Evolutionary conservation across 2,797 vertebrate genomes (phyloP).

Genomic region (Chelonia mydas): DNA sequence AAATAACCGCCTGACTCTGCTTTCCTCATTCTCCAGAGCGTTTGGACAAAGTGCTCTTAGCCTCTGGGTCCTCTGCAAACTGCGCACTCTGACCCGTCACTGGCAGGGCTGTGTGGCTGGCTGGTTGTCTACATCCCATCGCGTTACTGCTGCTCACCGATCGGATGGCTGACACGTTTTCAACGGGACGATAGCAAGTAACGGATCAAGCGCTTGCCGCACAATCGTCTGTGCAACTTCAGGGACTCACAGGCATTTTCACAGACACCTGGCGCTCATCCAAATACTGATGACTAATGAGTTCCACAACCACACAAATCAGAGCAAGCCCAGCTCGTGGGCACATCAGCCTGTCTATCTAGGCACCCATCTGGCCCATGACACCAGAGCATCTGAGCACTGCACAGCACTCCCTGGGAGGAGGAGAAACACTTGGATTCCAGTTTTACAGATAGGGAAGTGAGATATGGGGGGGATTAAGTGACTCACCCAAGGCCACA

Average conservation of each 20-base stretch:
- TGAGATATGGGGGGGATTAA: rapidly evolving
- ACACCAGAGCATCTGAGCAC: not conserved
- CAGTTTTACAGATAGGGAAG: rapidly evolving
- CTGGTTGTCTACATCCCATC: not conserved
- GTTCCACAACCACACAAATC: not conserved
- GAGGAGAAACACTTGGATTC: not conserved
- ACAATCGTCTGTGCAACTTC: not conserved
- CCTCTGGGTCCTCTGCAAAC: not conserved
- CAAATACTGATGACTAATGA: not conserved
- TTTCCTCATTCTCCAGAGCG: not conserved
- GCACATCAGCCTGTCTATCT: not conserved
- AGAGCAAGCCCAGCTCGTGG: not conserved
- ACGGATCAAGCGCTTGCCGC: not conserved
- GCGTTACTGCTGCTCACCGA: not conserved
- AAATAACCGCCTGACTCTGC: not conserved
- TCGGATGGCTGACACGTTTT: not conserved
- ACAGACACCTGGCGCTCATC: not conserved
- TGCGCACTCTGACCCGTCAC: not conserved
- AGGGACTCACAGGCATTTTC: not conserved
- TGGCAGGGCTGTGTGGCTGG: not conserved
- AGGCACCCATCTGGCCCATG: not conserved
- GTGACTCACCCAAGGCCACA: not conserved
- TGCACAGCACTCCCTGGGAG: not conserved
- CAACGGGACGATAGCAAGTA: not conserved
- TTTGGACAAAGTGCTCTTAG: not conserved